These are phyloP conservation scores for Amiota mariae DNA, from an alignment of 2,888 invertebrate species.

Conservation along the genomic window DNA sequence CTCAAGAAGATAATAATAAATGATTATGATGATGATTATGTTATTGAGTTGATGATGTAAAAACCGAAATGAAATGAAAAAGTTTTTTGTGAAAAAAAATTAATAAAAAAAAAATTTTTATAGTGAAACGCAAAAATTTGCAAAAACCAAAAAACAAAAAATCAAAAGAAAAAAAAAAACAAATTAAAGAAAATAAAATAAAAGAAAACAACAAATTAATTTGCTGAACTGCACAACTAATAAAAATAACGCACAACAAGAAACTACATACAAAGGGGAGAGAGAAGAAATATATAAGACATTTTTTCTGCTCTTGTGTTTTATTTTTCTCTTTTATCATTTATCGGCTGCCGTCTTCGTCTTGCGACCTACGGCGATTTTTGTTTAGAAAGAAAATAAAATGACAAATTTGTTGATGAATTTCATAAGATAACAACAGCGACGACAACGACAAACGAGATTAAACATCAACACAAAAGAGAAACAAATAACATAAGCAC, in stretches of 20 bases:
- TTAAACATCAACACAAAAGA: constrained; percentile 29
- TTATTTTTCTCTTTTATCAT: too few species aligned
- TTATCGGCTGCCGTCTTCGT: constrained; percentile 7
- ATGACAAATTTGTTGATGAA: constrained; percentile 51
- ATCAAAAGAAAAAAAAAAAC: constrained; percentile 27
- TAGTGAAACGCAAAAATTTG: constrained; percentile 18
- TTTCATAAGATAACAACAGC: constrained; percentile 40
- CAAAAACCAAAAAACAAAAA: constrained; percentile 21
- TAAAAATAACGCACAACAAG: too few species aligned
- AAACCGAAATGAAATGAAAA: constrained; percentile 35
- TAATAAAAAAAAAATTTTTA: constrained; percentile 1
- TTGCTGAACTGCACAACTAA: neutral
- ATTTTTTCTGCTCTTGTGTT: constrained; percentile 24
- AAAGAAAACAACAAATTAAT: constrained; percentile 27
- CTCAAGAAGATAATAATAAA: constrained; percentile 26
- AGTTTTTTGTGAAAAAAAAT: constrained; percentile 23
- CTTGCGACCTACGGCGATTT: constrained; percentile 23
- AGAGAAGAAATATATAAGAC: constrained; percentile 14
- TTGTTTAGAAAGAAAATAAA: constrained; percentile 53
- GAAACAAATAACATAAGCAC: constrained; percentile 29
- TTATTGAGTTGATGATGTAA: constrained; percentile 57
- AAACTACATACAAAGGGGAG: constrained; percentile 29
- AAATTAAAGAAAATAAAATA: constrained; percentile 33
- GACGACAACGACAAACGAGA: neutral
- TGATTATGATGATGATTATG: neutral